Percentiles rank a stretch among this genome's conserved stretches.
phyloP scores from a whole-genome alignment of 2,888 invertebrate genomes.

The Monoplex corrugatus region DNA sequence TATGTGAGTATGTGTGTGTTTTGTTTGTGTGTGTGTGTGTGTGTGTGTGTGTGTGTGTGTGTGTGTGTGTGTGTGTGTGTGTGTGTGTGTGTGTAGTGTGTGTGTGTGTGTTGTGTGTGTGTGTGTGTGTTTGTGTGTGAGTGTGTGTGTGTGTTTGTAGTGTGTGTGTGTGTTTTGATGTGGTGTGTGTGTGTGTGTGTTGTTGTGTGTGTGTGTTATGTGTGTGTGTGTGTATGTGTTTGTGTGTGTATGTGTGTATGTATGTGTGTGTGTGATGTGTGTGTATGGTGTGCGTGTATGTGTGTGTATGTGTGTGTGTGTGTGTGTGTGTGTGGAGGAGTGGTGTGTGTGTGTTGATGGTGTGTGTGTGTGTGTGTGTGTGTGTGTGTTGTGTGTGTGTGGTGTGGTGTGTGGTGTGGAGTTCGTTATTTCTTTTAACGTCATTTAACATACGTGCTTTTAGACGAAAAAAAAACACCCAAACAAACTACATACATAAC shows the following conservation, averaged over 20 bases:
- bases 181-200: not conserved
- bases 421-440: too few relatives aligned
- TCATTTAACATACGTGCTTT: too few relatives aligned
- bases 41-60: too few relatives aligned
- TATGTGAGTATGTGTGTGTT: not conserved
- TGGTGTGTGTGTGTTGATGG: not conserved
- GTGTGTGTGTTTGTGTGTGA: not conserved
- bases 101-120: not conserved
- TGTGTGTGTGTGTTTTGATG: not conserved
- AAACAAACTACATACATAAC: not conserved
- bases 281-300: not conserved
- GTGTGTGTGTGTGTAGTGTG: too few relatives aligned
- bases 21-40: not conserved
- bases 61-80: too few relatives aligned
- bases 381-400: too few relatives aligned
- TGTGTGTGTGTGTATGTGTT: not conserved
- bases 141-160: not conserved
- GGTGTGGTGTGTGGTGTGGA: not conserved
- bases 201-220: not conserved
- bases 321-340: not conserved
- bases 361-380: not conserved
- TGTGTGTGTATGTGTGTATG: not conserved
- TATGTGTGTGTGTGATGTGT: not conserved
- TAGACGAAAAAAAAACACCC: not conserved
- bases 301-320: constrained; percentile 22